phyloP scores from a whole-genome alignment of 2,797 vertebrate genomes.

The Parotocinclus haroldoi region DNA sequence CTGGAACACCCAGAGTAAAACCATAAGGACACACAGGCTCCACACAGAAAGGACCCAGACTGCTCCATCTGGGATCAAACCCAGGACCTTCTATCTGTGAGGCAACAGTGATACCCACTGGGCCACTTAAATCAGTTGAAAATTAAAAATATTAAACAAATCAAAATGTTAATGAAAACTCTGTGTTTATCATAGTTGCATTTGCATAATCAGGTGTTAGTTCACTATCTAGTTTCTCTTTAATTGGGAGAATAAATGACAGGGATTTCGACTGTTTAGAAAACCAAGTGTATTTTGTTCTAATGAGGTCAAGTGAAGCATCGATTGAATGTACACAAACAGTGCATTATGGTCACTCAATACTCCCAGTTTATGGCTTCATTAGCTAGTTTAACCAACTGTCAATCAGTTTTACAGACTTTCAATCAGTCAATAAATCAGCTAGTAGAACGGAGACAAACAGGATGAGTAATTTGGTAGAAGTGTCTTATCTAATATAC shows the following conservation, averaged over 20 bases:
- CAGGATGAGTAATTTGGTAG: slow-evolving; percentile 5
- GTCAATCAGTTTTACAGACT: slow-evolving; percentile 38
- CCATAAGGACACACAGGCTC: too few relatives aligned
- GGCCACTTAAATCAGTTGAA: too few relatives aligned
- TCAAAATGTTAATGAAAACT: too few relatives aligned
- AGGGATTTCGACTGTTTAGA: slow-evolving; percentile 15
- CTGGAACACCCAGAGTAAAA: too few relatives aligned
- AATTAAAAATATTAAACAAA: too few relatives aligned
- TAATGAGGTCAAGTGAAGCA: slow-evolving; percentile 20
- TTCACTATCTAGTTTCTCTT: slow-evolving; percentile 44
- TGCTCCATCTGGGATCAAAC: too few relatives aligned
- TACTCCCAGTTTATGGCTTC: slow-evolving; percentile 19
- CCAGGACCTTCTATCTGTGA: too few relatives aligned
- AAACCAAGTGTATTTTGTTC: not conserved
- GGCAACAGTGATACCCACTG: too few relatives aligned
- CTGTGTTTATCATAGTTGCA: slow-evolving; percentile 43
- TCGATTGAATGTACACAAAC: slow-evolving; percentile 15
- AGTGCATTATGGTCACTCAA: slow-evolving; percentile 36
- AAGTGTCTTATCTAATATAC: slow-evolving; percentile 20
- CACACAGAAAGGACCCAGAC: too few relatives aligned
- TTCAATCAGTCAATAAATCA: slow-evolving; percentile 45
- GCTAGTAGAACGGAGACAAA: slow-evolving; percentile 23
- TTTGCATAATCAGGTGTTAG: slow-evolving; percentile 59
- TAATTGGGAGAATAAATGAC: slow-evolving; percentile 52
- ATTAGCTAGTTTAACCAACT: slow-evolving; percentile 35